phyloP scores from a whole-genome alignment of 2,113 vertebrate genomes.

The Esox niger region DNA sequence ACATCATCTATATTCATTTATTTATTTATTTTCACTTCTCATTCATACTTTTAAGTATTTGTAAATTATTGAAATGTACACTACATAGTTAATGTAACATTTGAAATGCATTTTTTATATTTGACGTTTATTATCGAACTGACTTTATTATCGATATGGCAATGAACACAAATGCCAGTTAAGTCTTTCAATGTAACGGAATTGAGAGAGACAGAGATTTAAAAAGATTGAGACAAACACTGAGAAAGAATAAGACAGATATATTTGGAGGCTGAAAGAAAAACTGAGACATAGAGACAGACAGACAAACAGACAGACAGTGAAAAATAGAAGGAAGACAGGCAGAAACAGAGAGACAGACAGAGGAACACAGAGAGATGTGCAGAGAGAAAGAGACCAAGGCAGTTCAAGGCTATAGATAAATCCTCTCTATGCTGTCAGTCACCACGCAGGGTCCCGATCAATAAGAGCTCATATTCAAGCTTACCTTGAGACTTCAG shows the following conservation, averaged over 20 bases:
- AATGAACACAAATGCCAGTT: too few relatives aligned
- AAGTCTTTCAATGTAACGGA: too few relatives aligned
- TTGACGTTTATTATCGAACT: too few relatives aligned
- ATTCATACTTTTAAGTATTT: too few relatives aligned
- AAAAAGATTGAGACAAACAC: background rate
- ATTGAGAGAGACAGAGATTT: background rate
- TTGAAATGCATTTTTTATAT: too few relatives aligned
- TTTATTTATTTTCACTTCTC: too few relatives aligned
- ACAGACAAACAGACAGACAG: background rate
- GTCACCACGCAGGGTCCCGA: background rate
- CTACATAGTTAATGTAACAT: too few relatives aligned
- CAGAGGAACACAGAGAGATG: background rate
- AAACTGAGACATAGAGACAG: background rate
- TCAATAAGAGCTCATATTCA: conserved; percentile 4
- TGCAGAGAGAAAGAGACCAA: background rate
- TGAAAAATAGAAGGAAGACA: background rate
- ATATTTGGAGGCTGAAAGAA: too few relatives aligned
- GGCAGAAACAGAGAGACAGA: background rate
- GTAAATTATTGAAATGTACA: too few relatives aligned
- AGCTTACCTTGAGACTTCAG: conserved; percentile 65
- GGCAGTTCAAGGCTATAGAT: background rate
- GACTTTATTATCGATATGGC: too few relatives aligned
- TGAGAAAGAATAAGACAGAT: too few relatives aligned
- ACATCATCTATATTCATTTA: too few relatives aligned
- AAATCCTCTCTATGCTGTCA: conserved; percentile 14